These are phyloP conservation scores for Acropternis orthonyx DNA, from an alignment of 2,797 vertebrate species.

Conservation along the genomic window DNA sequence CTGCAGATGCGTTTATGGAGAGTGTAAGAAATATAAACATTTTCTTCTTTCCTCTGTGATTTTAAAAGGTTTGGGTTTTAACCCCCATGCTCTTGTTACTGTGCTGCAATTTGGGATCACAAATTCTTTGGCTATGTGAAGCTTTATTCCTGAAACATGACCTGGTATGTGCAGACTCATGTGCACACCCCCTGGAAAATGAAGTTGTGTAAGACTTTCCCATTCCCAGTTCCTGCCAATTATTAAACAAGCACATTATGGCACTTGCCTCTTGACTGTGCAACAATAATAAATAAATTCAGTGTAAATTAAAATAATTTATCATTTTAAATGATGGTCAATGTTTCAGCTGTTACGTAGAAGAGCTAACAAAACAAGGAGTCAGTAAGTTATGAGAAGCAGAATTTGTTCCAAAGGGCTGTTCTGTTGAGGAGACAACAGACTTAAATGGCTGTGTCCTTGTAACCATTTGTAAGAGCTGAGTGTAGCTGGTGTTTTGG, in stretches of 20 bases:
- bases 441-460: not conserved
- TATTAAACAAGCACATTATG: conserved; percentile 14
- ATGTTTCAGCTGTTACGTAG: not conserved
- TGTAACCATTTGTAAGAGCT: not conserved
- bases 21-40: fast-evolving
- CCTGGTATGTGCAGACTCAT: not conserved
- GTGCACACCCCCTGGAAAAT: not conserved
- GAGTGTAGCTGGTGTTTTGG: not conserved
- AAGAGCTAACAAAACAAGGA: not conserved
- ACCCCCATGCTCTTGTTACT: not conserved
- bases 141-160: not conserved
- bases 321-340: not conserved
- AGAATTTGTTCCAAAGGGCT: not conserved
- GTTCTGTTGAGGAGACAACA: not conserved
- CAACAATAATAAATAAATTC: conserved; percentile 40
- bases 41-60: not conserved
- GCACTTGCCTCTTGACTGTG: not conserved
- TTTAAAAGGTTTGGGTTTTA: not conserved
- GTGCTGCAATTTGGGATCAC: not conserved
- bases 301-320: conserved; percentile 37
- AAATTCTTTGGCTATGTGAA: not conserved
- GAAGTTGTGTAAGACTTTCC: not conserved
- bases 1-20: not conserved
- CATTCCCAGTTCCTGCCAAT: conserved; percentile 4
- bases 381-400: not conserved